Conservation (phyloP, 2,888 invertebrate species). For the Cheilosia grossa region DNA sequence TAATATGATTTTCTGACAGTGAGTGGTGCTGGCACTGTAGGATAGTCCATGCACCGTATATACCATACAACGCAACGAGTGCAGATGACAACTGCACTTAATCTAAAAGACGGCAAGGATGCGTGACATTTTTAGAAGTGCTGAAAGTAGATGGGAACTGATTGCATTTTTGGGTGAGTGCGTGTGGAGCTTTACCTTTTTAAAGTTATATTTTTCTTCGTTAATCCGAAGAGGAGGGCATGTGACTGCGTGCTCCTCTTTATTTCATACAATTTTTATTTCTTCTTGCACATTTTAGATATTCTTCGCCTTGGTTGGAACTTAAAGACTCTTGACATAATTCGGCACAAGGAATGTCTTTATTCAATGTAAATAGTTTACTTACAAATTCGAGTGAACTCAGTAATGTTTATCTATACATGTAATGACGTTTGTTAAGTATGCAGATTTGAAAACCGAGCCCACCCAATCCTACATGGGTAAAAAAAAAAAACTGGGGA, state of each 20-base stretch:
- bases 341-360: no score
- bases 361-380: no score
- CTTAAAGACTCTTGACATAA: no score
- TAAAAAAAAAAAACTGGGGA: no score
- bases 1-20: constrained; percentile 40
- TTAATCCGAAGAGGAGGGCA: not conserved
- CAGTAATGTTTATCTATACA: no score
- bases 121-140: constrained; percentile 23
- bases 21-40: constrained; percentile 16
- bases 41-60: not conserved
- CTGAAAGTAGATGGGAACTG: not conserved
- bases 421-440: no score
- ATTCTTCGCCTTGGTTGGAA: no score
- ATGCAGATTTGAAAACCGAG: no score
- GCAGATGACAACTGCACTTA: constrained; percentile 33
- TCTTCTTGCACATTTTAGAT: no score
- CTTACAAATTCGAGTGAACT: no score
- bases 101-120: constrained; percentile 5
- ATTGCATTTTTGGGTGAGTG: constrained; percentile 6
- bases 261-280: no score
- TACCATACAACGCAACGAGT: constrained; percentile 9
- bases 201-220: not conserved
- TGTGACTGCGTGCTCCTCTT: not conserved
- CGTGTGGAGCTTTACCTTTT: not conserved
- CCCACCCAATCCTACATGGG: no score